Evolutionary conservation across 2,888 invertebrate genomes (phyloP).

Genomic region (Carterocephalus palaemon): DNA sequence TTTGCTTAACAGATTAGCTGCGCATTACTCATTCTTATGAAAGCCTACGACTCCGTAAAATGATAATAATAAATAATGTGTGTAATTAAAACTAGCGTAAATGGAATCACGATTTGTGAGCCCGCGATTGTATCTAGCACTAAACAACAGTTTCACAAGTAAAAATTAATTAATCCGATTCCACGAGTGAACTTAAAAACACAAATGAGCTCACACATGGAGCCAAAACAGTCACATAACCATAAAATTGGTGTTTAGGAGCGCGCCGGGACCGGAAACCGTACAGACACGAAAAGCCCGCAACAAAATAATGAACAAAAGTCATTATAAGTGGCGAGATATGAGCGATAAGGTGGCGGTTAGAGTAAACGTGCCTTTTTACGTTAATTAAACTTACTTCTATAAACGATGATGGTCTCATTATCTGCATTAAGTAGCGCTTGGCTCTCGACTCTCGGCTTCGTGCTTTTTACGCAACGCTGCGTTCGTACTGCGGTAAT

Average conservation of each 20-base stretch:
- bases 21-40: conserved; percentile 7
- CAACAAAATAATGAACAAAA: conserved; percentile 76
- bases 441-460: conserved; percentile 32
- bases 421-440: conserved; percentile 59
- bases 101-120: conserved; percentile 21
- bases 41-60: conserved; percentile 28
- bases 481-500: conserved; percentile 34
- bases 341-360: conserved; percentile 63
- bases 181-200: conserved; percentile 40
- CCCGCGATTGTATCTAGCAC: conserved; percentile 30
- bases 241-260: conserved; percentile 67
- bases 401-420: conserved; percentile 72
- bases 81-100: conserved; percentile 30
- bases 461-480: conserved; percentile 57
- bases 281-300: conserved; percentile 56
- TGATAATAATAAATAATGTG: conserved; percentile 30
- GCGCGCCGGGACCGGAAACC: conserved; percentile 59
- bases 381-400: conserved; percentile 77
- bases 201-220: conserved; percentile 41
- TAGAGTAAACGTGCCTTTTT: conserved; percentile 75
- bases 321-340: conserved; percentile 72
- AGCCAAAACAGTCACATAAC: conserved; percentile 60
- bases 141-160: conserved; percentile 40
- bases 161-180: conserved; percentile 56
- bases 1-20: conserved; percentile 14